phyloP scores from a whole-genome alignment of 1,140 invertebrate species.

The Contarinia nasturtii region DNA sequence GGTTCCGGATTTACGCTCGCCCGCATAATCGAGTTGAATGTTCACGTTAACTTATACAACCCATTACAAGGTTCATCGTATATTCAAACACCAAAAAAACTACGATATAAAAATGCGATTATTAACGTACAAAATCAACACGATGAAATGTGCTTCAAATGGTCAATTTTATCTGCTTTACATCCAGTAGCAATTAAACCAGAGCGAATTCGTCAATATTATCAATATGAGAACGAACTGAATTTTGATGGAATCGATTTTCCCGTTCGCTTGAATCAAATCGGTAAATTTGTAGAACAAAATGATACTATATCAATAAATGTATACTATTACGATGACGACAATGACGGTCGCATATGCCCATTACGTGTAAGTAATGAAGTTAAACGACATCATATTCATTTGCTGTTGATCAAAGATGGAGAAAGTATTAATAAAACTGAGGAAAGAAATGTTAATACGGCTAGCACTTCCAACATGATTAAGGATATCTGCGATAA shows the following conservation, averaged over 20 bases:
- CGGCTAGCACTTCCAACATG: no score
- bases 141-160: conserved; percentile 14
- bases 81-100: conserved; percentile 10
- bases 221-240: neutral
- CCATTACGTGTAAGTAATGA: conserved; percentile 1
- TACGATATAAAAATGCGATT: conserved; percentile 10
- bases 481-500: no score
- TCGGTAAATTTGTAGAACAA: conserved; percentile 6
- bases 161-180: conserved; percentile 10
- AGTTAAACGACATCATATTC: conserved; percentile 2
- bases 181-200: conserved; percentile 3
- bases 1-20: no score
- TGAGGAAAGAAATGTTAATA: no score
- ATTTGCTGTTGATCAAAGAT: conserved; percentile 5
- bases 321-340: conserved; percentile 1
- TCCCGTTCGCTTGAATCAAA: conserved; percentile 4
- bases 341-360: conserved; percentile 1
- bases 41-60: conserved; percentile 16
- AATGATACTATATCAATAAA: conserved; percentile 1
- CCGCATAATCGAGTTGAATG: conserved; percentile 10
- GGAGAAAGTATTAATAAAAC: neutral
- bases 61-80: conserved; percentile 10
- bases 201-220: neutral
- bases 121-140: conserved; percentile 13
- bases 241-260: conserved; percentile 4